A percentile compares a stretch with the other conserved stretches of the same genome.
phyloP scores from a whole-genome alignment of 2,888 invertebrate genomes.

The Melanostoma mellinum region DNA sequence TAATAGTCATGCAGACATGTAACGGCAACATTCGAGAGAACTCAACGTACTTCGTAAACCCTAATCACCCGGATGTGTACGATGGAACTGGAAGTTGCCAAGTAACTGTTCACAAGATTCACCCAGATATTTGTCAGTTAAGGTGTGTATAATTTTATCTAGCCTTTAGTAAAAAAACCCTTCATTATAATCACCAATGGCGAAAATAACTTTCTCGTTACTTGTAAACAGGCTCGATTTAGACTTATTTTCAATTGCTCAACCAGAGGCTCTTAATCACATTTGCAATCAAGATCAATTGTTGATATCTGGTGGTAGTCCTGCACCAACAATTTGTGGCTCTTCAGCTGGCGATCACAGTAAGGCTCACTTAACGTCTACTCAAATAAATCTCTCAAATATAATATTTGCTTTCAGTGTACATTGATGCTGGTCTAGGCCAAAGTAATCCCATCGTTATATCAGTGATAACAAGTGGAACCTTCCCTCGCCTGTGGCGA shows the following conservation, averaged over 20 bases:
- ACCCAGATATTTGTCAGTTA: constrained; percentile 91
- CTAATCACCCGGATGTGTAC: constrained; percentile 88
- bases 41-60: constrained; percentile 93
- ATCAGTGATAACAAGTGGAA: constrained; percentile 91
- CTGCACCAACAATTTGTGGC: constrained; percentile 91
- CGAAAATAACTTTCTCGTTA: neutral
- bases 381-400: neutral
- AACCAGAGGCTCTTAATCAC: constrained; percentile 89
- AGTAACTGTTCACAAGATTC: constrained; percentile 89
- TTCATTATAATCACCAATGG: neutral
- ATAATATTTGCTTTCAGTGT: constrained; percentile 85
- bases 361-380: constrained; percentile 80
- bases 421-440: constrained; percentile 88
- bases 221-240: constrained; percentile 87
- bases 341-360: constrained; percentile 91
- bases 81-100: constrained; percentile 93
- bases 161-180: neutral
- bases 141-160: constrained; percentile 83
- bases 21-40: constrained; percentile 90
- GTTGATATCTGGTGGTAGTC: constrained; percentile 91
- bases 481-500: constrained; percentile 90
- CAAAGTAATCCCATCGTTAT: constrained; percentile 90
- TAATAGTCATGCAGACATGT: constrained; percentile 89
- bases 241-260: constrained; percentile 88
- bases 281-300: constrained; percentile 93